Evolutionary conservation across 2,797 vertebrate genomes (phyloP).

Genomic region (Coluber constrictor): DNA sequence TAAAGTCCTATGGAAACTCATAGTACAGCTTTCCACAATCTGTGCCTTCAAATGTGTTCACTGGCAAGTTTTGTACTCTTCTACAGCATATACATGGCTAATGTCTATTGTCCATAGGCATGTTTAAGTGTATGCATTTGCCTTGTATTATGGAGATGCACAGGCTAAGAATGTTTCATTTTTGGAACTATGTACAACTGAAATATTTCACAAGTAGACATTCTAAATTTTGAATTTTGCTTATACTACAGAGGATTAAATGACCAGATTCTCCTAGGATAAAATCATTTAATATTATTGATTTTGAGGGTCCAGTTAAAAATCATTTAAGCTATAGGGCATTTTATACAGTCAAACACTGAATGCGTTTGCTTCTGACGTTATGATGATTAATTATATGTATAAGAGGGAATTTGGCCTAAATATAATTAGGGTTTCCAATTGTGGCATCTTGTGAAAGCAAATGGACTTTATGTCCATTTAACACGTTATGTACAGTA

Average conservation of each 20-base stretch:
- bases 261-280: not conserved
- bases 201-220: not conserved
- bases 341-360: not conserved
- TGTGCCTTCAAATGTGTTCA: not conserved
- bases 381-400: not conserved
- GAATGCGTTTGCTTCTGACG: not conserved
- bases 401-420: not conserved
- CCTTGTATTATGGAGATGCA: not conserved
- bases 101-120: not conserved
- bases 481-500: not conserved
- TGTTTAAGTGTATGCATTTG: not conserved
- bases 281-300: conserved; percentile 2
- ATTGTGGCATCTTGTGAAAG: not conserved
- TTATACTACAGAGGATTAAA: not conserved
- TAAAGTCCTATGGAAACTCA: not conserved
- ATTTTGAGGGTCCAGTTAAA: not conserved
- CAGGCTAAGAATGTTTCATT: not conserved
- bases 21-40: not conserved
- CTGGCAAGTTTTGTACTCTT: not conserved
- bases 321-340: not conserved
- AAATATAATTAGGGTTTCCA: not conserved
- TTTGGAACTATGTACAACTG: not conserved
- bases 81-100: not conserved
- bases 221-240: not conserved
- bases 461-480: not conserved